A percentile compares a stretch with the other conserved stretches of the same genome.
Evolutionary conservation across 2,888 invertebrate genomes (phyloP).

Genomic region (Cataglyphis cursor): DNA sequence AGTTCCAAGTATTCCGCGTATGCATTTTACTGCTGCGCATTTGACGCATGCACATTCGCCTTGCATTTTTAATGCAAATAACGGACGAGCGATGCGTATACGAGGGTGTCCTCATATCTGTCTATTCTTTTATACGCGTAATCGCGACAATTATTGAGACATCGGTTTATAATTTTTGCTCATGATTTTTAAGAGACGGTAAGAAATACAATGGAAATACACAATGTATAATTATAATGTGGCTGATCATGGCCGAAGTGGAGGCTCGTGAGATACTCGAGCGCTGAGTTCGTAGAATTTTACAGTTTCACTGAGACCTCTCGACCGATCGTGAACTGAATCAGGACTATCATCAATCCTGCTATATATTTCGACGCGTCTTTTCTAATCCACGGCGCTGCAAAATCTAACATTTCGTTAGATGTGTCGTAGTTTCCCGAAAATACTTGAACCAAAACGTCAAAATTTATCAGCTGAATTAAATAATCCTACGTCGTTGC

Average conservation of each 20-base stretch:
- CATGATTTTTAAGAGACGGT: constrained; percentile 11
- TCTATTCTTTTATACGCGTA: not conserved
- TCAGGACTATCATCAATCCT: not conserved
- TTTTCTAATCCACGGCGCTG: not conserved
- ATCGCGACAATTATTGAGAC: constrained; percentile 10
- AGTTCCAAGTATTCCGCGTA: constrained; percentile 33
- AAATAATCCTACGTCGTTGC: not conserved
- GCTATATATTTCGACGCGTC: not conserved
- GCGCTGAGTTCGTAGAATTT: not conserved
- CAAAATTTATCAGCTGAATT: not conserved
- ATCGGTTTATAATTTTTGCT: constrained; percentile 20
- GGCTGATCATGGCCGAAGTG: not conserved
- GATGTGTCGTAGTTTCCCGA: not conserved
- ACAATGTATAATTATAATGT: constrained; percentile 20
- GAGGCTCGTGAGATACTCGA: not conserved
- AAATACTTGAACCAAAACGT: not conserved
- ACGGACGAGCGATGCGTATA: not conserved
- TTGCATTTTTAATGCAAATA: constrained; percentile 47
- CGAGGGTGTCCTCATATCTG: not conserved
- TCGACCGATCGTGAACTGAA: not conserved
- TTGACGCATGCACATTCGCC: not conserved
- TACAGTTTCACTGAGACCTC: constrained; percentile 6
- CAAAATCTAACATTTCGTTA: not conserved
- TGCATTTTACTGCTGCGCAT: constrained; percentile 13
- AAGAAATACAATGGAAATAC: not conserved